Conservation (phyloP, 2,888 invertebrate species). For the Chorisops tibialis region DNA sequence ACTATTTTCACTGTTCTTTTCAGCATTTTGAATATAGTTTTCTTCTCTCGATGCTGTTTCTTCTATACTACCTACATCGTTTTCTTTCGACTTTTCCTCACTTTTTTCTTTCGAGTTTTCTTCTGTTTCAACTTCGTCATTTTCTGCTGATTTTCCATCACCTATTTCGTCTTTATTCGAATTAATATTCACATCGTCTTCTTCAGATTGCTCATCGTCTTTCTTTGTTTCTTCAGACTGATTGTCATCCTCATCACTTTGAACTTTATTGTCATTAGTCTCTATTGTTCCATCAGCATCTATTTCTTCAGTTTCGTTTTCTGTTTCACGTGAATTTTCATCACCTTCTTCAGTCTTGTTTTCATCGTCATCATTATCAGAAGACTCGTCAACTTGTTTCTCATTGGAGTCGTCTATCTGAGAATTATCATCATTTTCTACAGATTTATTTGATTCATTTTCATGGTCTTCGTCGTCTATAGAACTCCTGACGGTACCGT, state of each 20-base stretch:
- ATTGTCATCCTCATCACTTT: constrained; percentile 32
- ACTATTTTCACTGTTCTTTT: constrained; percentile 41
- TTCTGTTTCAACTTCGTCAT: constrained; percentile 32
- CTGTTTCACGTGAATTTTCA: constrained; percentile 49
- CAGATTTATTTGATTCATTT: constrained; percentile 30
- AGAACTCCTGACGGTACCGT: too few relatives aligned
- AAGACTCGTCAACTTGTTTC: constrained; percentile 16
- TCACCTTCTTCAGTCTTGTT: constrained; percentile 31
- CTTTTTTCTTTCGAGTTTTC: constrained; percentile 29
- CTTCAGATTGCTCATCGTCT: constrained; percentile 23
- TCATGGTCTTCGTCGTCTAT: constrained; percentile 6
- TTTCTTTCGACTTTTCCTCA: constrained; percentile 33
- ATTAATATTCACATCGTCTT: constrained; percentile 23
- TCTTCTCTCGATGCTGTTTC: not conserved
- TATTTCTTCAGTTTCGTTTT: constrained; percentile 55
- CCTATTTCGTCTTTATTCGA: constrained; percentile 33
- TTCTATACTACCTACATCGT: constrained; percentile 24
- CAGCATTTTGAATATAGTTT: constrained; percentile 37
- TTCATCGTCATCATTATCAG: constrained; percentile 22
- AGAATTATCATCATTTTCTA: constrained; percentile 19
- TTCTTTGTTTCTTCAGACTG: too few relatives aligned
- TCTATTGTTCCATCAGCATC: constrained; percentile 33
- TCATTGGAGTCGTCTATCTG: constrained; percentile 53
- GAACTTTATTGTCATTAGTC: constrained; percentile 34
- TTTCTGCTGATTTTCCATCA: constrained; percentile 36